Conservation (phyloP, 2,888 invertebrate genomes). For the Criorhina ranunculi region DNA sequence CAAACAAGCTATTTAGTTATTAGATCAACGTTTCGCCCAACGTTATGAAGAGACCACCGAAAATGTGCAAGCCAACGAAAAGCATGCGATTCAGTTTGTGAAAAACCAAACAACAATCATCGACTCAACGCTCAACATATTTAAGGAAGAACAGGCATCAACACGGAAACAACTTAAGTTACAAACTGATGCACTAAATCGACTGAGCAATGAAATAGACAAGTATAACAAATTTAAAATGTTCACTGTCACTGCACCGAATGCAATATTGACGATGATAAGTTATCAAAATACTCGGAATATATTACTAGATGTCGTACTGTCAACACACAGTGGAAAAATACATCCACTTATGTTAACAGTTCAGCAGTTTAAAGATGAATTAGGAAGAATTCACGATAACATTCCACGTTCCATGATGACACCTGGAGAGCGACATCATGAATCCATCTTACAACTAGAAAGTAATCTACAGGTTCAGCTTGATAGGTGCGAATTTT, state of each 20-base stretch:
- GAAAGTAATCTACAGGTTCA: no score
- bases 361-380: conserved; percentile 23
- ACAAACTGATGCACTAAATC: neutral
- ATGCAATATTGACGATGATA: no score
- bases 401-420: no score
- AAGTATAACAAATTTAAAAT: neutral
- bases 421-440: conserved; percentile 11
- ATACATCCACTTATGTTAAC: conserved; percentile 18
- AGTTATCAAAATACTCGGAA: no score
- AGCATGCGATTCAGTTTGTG: neutral
- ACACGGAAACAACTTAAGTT: neutral
- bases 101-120: conserved; percentile 24
- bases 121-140: conserved; percentile 23
- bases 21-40: no score
- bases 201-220: neutral
- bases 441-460: conserved; percentile 14
- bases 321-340: conserved; percentile 27
- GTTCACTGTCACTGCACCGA: no score
- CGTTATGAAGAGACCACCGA: conserved; percentile 5
- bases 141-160: no score
- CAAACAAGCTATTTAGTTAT: no score
- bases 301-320: conserved; percentile 11
- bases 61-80: conserved; percentile 7
- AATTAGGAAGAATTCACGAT: conserved; percentile 7
- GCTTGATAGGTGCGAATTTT: no score